Evolutionary conservation across 2,797 vertebrate species (phyloP).

Genomic region (Phrynocephalus vlangalii): DNA sequence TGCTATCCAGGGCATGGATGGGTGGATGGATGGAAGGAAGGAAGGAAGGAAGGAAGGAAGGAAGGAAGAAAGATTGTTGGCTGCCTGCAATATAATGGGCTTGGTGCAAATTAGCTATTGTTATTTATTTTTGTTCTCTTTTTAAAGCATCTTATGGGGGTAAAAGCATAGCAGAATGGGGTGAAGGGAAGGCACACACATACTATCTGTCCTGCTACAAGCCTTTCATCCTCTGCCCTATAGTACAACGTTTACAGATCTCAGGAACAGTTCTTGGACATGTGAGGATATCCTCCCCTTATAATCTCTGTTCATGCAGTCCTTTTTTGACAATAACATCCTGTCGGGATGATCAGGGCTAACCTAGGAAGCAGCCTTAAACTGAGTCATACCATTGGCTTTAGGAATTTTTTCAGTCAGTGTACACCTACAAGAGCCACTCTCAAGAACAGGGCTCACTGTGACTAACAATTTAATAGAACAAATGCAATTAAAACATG

Average conservation of each 20-base stretch:
- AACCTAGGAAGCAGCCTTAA: too few species aligned
- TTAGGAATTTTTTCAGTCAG: too few species aligned
- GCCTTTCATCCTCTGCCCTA: neutral
- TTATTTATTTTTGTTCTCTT: constrained; percentile 1
- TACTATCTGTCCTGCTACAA: neutral
- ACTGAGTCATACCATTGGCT: too few species aligned
- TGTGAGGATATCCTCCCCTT: too few species aligned
- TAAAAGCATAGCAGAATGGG: neutral
- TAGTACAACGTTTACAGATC: too few species aligned
- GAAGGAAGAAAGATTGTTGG: constrained; percentile 41
- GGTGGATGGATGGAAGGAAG: neutral
- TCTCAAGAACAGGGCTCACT: too few species aligned
- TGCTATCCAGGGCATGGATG: constrained; percentile 56
- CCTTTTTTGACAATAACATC: too few species aligned
- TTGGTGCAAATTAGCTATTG: neutral
- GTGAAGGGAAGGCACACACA: neutral
- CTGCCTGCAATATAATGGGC: constrained; percentile 6
- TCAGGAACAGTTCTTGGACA: too few species aligned
- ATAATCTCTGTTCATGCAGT: too few species aligned
- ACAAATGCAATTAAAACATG: too few species aligned
- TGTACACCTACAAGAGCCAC: too few species aligned
- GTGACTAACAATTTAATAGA: too few species aligned
- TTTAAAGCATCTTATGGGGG: neutral
- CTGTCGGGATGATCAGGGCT: neutral
- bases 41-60: constrained; percentile 19